Evolutionary conservation across 2,888 invertebrate species (phyloP).

Genomic region (Caenorhabditis angaria): DNA sequence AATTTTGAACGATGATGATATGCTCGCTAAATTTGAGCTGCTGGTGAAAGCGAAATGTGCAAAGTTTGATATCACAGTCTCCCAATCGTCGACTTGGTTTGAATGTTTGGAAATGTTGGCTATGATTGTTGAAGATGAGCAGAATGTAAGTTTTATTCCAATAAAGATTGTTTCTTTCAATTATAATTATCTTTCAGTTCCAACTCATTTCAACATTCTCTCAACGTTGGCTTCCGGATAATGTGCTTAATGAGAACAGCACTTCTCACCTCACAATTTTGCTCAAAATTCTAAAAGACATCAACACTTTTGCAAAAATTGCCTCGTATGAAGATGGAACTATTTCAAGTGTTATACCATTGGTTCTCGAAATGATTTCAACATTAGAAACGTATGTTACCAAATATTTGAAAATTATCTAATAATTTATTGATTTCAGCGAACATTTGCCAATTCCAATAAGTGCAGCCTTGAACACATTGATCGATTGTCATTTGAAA

Average conservation of each 20-base stretch:
- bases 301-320: not conserved
- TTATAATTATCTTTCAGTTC: not conserved
- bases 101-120: not conserved
- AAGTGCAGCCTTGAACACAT: not conserved
- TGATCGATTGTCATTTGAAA: conserved; percentile 3
- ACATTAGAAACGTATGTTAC: not conserved
- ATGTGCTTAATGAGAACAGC: not conserved
- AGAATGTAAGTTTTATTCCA: not conserved
- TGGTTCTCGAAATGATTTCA: not conserved
- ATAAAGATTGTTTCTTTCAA: not conserved
- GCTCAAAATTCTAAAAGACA: not conserved
- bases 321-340: not conserved
- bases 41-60: not conserved
- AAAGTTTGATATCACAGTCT: not conserved
- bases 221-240: not conserved
- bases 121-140: not conserved
- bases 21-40: conserved; percentile 5
- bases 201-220: not conserved
- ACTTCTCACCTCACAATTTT: not conserved
- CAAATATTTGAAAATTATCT: no score
- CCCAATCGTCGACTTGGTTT: not conserved
- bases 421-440: no score
- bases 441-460: not conserved
- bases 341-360: not conserved
- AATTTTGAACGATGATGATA: not conserved